Conservation (phyloP, 2,113 vertebrate genomes). For the Isurus oxyrinchus region DNA sequence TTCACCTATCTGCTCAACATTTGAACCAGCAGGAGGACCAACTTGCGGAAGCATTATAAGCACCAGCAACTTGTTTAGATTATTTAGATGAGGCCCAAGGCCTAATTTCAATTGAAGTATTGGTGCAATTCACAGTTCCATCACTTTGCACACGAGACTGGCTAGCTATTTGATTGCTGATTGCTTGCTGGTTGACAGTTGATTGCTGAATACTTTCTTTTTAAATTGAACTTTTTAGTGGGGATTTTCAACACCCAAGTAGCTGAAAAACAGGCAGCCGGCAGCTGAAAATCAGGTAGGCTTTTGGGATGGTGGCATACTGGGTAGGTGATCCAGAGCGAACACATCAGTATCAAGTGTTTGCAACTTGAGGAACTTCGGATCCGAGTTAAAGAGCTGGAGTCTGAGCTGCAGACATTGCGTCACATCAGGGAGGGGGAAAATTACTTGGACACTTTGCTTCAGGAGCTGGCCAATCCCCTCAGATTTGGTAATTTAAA, state of each 20-base stretch:
- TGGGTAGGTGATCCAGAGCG: too few relatives aligned
- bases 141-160: neutral
- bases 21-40: neutral
- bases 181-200: too few relatives aligned
- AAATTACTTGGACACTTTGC: too few relatives aligned
- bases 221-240: neutral
- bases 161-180: neutral
- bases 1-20: neutral
- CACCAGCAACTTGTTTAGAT: neutral
- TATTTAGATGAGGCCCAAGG: neutral
- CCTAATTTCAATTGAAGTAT: neutral
- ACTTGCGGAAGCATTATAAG: neutral
- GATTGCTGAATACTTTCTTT: neutral
- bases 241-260: neutral
- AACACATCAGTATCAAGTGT: too few relatives aligned
- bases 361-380: too few relatives aligned
- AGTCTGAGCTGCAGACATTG: too few relatives aligned
- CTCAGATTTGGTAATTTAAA: too few relatives aligned
- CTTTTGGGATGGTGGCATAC: too few relatives aligned
- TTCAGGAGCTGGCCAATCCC: too few relatives aligned
- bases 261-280: neutral
- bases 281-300: neutral
- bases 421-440: too few relatives aligned
- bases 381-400: too few relatives aligned
- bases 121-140: neutral